Evolutionary conservation across 2,888 invertebrate genomes (phyloP), one percentile per base, ranked within the genome.

Genomic region (Parthenolecanium corni): DNA sequence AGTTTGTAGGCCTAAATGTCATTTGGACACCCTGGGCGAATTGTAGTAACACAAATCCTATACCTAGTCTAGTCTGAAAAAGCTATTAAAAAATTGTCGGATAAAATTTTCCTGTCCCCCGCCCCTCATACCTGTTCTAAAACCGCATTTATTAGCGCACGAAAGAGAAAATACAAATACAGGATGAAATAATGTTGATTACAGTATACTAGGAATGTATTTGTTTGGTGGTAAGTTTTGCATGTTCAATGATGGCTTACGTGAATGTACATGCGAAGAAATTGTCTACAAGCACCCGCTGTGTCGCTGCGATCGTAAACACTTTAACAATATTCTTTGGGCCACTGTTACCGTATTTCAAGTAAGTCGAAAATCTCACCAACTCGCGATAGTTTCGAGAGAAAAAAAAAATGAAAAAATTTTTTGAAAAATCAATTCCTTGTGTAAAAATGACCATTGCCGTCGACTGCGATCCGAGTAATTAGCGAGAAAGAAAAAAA

Each of bases 201-300:
- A 78, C 88, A 95, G 95, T 86, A 91, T 93, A 80, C 89, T 95
- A 83, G 95, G 95, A 81, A 95, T 94, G 93, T 92, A 92, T 84
- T 88, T 95, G 80, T 95, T 95, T 83, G 94, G 94, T 80, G 93
- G 94, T 87, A 93, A 93, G 87, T 94, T 95, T 90, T 94, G 94
- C 89, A 91, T 90, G 85, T 89, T 85, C 83, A 82, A 84, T 79
- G 89, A 91, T 79, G 86, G 86, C 76, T 83, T 77, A 70, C 76
- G 86, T 76, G 88, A 89, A 79, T 96, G 96, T 80, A 86, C 86
- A 77, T 95, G 94, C 82, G 83, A 84, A 74, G 89, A 90, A 82
- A 89, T 89, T 78, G 81, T 87, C 76, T 85, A 86, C 76, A 85
- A 85, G 76, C 86, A 87, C 79, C 85, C 86, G 75, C 81, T 84